Evolutionary conservation across 2,888 invertebrate species (phyloP).

Genomic region (Phortica magna): DNA sequence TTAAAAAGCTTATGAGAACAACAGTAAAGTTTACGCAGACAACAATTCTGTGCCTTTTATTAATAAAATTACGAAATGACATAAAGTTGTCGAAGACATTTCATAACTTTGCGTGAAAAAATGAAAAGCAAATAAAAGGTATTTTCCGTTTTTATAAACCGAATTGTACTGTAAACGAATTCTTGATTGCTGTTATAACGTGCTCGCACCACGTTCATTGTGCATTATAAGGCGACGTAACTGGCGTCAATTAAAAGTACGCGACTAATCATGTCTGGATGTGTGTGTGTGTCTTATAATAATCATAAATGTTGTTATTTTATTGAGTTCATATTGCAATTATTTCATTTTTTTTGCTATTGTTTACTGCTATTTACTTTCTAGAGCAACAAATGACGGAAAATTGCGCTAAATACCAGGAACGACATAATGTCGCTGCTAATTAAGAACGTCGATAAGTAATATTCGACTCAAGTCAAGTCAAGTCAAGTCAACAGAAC

Average conservation of each 20-base stretch:
- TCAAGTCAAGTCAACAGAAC: neutral
- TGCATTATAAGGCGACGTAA: neutral
- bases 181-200: too few species aligned
- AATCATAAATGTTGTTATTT: neutral
- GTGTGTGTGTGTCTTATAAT: neutral
- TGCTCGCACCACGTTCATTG: too few species aligned
- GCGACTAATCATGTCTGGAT: neutral
- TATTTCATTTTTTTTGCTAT: constrained; percentile 13
- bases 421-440: neutral
- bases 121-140: too few species aligned
- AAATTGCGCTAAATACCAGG: constrained; percentile 29
- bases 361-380: constrained; percentile 24
- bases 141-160: too few species aligned
- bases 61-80: too few species aligned
- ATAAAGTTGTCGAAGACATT: too few species aligned
- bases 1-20: too few species aligned
- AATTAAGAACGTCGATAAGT: constrained; percentile 23
- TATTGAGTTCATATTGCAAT: constrained; percentile 29
- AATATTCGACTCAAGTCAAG: neutral
- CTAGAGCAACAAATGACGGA: constrained; percentile 15
- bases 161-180: too few species aligned
- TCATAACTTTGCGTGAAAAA: too few species aligned
- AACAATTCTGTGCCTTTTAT: too few species aligned
- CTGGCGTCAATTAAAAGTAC: neutral
- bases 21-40: too few species aligned